These are phyloP conservation scores for Hesperophylax magnus DNA, from an alignment of 1,140 invertebrate genomes.

Conservation along the genomic window DNA sequence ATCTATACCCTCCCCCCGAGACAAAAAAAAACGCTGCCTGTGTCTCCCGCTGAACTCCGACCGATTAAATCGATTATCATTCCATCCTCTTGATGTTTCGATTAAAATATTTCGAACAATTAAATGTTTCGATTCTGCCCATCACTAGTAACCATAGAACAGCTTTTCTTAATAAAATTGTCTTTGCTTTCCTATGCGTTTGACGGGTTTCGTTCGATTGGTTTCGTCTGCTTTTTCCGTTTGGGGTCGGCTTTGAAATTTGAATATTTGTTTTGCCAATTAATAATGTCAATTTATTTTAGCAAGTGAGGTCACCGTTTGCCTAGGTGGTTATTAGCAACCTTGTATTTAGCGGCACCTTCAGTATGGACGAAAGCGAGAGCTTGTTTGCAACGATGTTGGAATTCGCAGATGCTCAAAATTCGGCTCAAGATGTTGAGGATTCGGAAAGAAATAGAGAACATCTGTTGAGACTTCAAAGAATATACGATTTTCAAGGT, in stretches of 20 bases:
- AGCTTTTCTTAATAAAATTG: constrained; percentile 1
- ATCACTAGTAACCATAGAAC: too few relatives aligned
- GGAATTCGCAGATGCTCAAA: constrained; percentile 26
- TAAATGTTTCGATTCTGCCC: too few relatives aligned
- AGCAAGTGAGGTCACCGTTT: constrained; percentile 37
- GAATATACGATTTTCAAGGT: constrained; percentile 48
- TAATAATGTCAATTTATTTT: constrained; percentile 47
- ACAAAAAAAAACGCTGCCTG: too few relatives aligned
- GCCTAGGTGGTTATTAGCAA: constrained; percentile 31
- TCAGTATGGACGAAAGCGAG: constrained; percentile 45
- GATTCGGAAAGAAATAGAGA: constrained; percentile 39
- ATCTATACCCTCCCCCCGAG: too few relatives aligned
- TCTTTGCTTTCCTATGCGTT: constrained; percentile 22
- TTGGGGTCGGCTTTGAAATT: constrained; percentile 43
- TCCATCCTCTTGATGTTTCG: too few relatives aligned
- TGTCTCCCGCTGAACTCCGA: too few relatives aligned
- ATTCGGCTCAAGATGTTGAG: constrained; percentile 31
- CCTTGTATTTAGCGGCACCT: not conserved
- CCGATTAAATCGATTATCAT: too few relatives aligned
- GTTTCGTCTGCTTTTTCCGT: constrained; percentile 45
- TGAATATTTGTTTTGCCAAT: constrained; percentile 52
- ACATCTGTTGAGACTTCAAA: constrained; percentile 43
- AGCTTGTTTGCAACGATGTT: constrained; percentile 44
- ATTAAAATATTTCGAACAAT: too few relatives aligned
- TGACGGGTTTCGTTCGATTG: constrained; percentile 43